Base-by-base conservation (phyloP, 92 coral and sea anemone species). In the Galaxea fascicularis region DNA sequence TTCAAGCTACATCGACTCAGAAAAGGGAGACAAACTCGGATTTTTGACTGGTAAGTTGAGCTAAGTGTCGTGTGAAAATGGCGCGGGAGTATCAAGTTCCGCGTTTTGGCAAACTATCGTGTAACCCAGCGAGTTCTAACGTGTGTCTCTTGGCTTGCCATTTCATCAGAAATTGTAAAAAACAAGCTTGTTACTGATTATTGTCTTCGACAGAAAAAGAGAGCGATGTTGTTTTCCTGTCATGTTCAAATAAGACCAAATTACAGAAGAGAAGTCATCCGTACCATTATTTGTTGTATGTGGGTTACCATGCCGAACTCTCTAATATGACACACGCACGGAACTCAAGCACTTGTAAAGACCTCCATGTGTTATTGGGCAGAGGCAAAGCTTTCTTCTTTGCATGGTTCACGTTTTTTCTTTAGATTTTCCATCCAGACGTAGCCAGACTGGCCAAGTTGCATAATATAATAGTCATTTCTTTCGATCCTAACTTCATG, bases 81-180 rank as follows among this genome's bases (percentile, higher is more conserved):
- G 63, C 56, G 66, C 53, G 27, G 56, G 77, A 41, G 35, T 81
- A 81, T 81, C 85, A 52, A 51, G 76, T 80, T 80, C 67, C 75
- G 31, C 25, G 21, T 21, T 35, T 44, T 24, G n/a, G 11, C 12
- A 56, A 15, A 20, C 62, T 13, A 56, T 15, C 62, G 12, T 1
- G 26, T 9, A 17, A 12, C 18, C 25, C 20, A 8, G 64, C 26
- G 10, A 58, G 64, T 60, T 15, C 30, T 25, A 60, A 15, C 56
- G 17, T 49, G 56, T 49, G 41, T 49, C 17, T 49, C 17, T 11
- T 10, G 2, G 56, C 56, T 49, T 15, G 56, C 3, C 56, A 10
- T 49, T 49, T n/a, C n/a, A 11, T 10, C 29, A 4, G 66, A 22
- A 22, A 20, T 22, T 1, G 9, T 60, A 1, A 22, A 60, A 60